These are phyloP conservation scores for Hemiscyllium ocellatum DNA, from an alignment of 2,113 vertebrate genomes.

Conservation along the genomic window DNA sequence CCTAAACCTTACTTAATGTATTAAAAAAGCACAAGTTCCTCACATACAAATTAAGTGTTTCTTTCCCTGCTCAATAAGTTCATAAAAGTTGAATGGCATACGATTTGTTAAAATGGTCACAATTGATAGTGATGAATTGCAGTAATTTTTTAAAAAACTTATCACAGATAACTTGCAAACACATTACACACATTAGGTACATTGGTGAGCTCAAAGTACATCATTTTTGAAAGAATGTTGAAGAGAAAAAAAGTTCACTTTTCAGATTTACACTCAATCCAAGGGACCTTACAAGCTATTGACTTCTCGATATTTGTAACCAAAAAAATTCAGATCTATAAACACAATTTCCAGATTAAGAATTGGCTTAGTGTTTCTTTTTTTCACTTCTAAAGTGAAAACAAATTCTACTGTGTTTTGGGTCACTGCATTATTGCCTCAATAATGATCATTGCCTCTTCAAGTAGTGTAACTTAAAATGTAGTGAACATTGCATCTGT, in stretches of 20 bases:
- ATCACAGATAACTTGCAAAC: neutral
- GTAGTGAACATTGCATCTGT: neutral
- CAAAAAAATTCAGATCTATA: neutral
- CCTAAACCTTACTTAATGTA: neutral
- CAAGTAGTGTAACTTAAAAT: neutral
- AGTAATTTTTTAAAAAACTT: neutral
- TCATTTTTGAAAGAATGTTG: neutral
- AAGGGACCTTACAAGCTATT: neutral
- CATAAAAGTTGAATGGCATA: neutral
- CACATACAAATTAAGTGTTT: neutral
- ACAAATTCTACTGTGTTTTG: neutral
- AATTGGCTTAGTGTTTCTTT: neutral
- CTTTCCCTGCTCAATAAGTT: neutral
- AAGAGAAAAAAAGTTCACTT: neutral
- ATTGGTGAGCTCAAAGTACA: neutral
- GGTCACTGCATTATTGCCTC: neutral
- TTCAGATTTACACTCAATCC: neutral
- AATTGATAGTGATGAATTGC: neutral
- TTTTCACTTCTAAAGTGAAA: neutral
- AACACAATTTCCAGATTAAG: neutral
- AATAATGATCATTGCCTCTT: neutral
- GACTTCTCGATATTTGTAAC: neutral
- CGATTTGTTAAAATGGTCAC: neutral
- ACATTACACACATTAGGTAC: neutral
- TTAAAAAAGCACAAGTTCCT: neutral